Evolutionary conservation across 2,888 invertebrate genomes (phyloP), one percentile per base, ranked within the genome.

Genomic region (Drosophila greeni): DNA sequence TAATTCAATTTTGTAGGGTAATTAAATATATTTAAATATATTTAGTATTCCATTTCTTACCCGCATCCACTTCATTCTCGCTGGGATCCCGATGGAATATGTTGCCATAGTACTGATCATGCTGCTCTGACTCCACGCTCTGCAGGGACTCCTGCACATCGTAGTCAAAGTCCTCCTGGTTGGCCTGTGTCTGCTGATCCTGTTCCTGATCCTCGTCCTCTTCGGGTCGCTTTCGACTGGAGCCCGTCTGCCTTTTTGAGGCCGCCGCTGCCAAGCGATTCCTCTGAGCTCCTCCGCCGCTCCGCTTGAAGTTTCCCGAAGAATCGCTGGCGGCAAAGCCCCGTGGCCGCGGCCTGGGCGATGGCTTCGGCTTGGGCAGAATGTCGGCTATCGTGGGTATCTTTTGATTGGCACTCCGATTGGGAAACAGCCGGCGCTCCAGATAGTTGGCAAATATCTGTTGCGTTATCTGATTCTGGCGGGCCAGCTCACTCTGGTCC

Each of bases 391-490:
- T 90, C 1, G 93, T 92, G 3, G 93, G 93, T 42, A 90, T 88
- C 70, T 86, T 87, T 45, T 88, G 88, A 70, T 82, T 86, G 1
- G 90, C 89, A 58, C 88, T 89, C 42, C 91, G 88, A 73, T 90
- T 90, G 5, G 93, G 90, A 56, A 93, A 94, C 43, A 94, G 86
- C 42, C 92, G 91, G 85, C 93, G 92, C 87, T 94, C 93, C 70
- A 94, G 89, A 85, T 91, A 94, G 65, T 93, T 93, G 85, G 94
- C 93, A 73, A 94, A 90, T 74, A 94, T 94, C 90, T 94, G 93
- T 88, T 93, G 92, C 33, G 94, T 94, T 87, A 94, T 94, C 88
- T 92, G 91, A 90, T 94, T 94, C 90, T 94, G 94, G 70, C 94
- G 90, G 80, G 92, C 92, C 87, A 94, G 88, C 88, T 94, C 94